Evolutionary conservation across 2,888 invertebrate genomes (phyloP).

Genomic region (Charanyca ferruginea): DNA sequence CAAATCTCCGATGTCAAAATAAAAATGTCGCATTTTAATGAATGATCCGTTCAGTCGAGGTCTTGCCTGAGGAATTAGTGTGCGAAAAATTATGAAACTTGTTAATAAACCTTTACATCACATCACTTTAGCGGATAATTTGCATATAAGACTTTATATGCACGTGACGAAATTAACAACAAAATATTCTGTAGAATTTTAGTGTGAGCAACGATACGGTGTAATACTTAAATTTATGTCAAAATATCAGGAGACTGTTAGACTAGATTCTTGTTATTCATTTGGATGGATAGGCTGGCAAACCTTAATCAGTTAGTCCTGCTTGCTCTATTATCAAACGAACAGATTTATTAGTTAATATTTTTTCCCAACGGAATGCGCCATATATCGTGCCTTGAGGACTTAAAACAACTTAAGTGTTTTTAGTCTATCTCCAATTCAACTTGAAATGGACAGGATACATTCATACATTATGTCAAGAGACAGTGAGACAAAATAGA

Average conservation of each 20-base stretch:
- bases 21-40: constrained; percentile 36
- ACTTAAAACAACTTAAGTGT: too few species aligned
- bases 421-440: too few species aligned
- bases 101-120: constrained; percentile 38
- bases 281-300: not conserved
- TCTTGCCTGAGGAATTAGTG: constrained; percentile 30
- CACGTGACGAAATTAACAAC: constrained; percentile 36
- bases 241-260: not conserved
- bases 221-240: not conserved
- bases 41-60: constrained; percentile 36
- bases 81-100: constrained; percentile 42
- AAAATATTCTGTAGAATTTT: constrained; percentile 11
- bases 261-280: too few species aligned
- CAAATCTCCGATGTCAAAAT: constrained; percentile 38
- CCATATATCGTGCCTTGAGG: too few species aligned
- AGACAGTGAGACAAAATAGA: too few species aligned
- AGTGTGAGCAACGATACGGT: not conserved
- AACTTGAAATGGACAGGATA: too few species aligned
- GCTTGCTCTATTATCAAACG: too few species aligned
- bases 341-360: too few species aligned
- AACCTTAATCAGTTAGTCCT: not conserved
- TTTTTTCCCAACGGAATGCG: too few species aligned
- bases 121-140: constrained; percentile 35
- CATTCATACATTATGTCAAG: too few species aligned
- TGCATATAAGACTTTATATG: constrained; percentile 26